These are phyloP conservation scores for Dryobota labecula DNA, from an alignment of 2,888 invertebrate species.

Conservation along the genomic window DNA sequence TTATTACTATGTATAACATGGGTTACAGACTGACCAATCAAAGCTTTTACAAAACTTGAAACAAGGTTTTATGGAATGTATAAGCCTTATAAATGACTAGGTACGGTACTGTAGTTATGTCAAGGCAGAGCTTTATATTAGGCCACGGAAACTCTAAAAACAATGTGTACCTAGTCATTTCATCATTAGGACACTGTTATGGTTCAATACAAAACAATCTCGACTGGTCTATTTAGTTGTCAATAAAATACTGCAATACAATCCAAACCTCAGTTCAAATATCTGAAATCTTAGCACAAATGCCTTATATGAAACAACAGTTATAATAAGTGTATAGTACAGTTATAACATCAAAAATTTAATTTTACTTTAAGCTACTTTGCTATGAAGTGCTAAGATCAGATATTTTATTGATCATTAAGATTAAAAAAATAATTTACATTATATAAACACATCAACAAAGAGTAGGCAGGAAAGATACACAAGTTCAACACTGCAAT, in stretches of 20 bases:
- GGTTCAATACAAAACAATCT: constrained; percentile 78
- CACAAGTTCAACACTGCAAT: constrained; percentile 79
- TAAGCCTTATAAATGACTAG: constrained; percentile 85
- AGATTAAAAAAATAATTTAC: constrained; percentile 71
- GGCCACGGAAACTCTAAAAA: constrained; percentile 65
- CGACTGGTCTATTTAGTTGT: constrained; percentile 76
- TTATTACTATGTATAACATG: constrained; percentile 69
- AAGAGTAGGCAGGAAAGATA: constrained; percentile 74
- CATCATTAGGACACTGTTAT: constrained; percentile 79
- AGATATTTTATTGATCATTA: constrained; percentile 76
- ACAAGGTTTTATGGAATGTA: constrained; percentile 88
- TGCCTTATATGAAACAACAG: constrained; percentile 65
- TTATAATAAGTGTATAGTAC: constrained; percentile 55
- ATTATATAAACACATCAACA: constrained; percentile 72
- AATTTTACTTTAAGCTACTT: constrained; percentile 63
- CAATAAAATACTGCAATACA: constrained; percentile 86
- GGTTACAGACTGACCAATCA: constrained; percentile 78
- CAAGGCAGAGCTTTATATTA: constrained; percentile 51
- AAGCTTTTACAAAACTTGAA: constrained; percentile 82
- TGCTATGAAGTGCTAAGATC: constrained; percentile 79
- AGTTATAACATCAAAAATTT: constrained; percentile 62
- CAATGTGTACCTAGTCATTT: constrained; percentile 82
- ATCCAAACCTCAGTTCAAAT: constrained; percentile 76
- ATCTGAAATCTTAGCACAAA: constrained; percentile 82
- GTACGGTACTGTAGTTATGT: constrained; percentile 74